Evolutionary conservation across 2,888 invertebrate genomes (phyloP).

Genomic region (Tenthredo distinguenda): DNA sequence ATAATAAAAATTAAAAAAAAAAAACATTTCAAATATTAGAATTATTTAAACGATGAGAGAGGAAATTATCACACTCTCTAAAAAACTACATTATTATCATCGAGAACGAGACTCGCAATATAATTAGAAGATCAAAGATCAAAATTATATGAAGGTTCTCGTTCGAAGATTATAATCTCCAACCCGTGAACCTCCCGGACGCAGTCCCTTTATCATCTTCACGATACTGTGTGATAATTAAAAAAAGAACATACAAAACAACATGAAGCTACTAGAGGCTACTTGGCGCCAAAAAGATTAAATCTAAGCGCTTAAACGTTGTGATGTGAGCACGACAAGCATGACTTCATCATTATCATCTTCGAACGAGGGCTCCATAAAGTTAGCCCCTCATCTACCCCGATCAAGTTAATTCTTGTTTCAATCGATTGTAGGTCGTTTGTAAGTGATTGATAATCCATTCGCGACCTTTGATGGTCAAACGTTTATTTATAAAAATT

Average conservation of each 20-base stretch:
- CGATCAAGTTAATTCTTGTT: too few relatives aligned
- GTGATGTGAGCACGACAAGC: constrained; percentile 38
- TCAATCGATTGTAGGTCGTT: too few relatives aligned
- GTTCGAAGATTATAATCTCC: constrained; percentile 50
- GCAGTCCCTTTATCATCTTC: constrained; percentile 34
- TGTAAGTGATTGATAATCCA: too few relatives aligned
- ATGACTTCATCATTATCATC: constrained; percentile 46
- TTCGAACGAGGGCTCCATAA: too few relatives aligned
- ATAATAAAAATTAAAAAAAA: too few relatives aligned
- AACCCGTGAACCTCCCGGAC: neutral
- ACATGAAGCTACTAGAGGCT: neutral
- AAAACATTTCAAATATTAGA: neutral
- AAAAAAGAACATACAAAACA: constrained; percentile 19
- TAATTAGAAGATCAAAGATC: constrained; percentile 52
- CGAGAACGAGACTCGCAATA: constrained; percentile 52
- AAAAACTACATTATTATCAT: constrained; percentile 55
- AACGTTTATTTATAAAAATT: too few relatives aligned
- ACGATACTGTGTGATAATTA: constrained; percentile 17
- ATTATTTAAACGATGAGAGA: constrained; percentile 28
- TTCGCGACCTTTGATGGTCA: too few relatives aligned
- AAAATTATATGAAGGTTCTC: constrained; percentile 49
- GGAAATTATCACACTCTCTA: constrained; percentile 45
- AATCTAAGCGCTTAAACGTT: constrained; percentile 21
- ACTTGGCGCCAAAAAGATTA: neutral
- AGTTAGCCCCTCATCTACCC: too few relatives aligned